Evolutionary conservation across 1,140 invertebrate genomes (phyloP).

Genomic region (Panonychus citri): DNA sequence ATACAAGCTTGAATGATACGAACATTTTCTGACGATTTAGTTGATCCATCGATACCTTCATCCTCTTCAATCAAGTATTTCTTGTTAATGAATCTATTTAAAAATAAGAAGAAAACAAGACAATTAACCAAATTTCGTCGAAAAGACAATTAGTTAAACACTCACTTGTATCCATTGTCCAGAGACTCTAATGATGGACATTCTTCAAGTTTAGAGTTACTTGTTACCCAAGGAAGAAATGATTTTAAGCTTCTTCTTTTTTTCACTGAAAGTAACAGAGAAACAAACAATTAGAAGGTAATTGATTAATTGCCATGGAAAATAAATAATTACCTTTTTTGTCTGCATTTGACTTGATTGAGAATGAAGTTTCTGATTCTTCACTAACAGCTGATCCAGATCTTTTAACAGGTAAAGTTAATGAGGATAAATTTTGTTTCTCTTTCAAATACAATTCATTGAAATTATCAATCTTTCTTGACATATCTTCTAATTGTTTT

Average conservation of each 20-base stretch:
- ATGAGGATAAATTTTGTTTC: neutral
- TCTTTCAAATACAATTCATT: conserved; percentile 20
- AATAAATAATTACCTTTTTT: no score
- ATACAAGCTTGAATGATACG: conserved; percentile 60
- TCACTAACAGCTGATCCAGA: neutral
- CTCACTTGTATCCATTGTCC: neutral
- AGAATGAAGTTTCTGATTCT: no score
- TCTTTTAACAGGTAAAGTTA: neutral
- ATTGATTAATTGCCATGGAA: no score
- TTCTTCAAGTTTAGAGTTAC: neutral
- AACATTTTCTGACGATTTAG: conserved; percentile 29
- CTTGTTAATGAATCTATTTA: neutral
- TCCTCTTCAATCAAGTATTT: conserved; percentile 13
- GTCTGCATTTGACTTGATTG: no score
- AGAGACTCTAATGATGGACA: neutral
- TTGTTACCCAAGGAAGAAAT: neutral
- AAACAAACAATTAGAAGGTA: no score
- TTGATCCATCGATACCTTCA: conserved; percentile 20
- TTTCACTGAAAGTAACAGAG: neutral
- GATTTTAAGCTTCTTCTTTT: neutral
- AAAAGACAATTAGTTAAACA: neutral
- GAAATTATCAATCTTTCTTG: conserved; percentile 32
- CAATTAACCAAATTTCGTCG: conserved; percentile 4
- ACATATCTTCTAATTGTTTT: neutral
- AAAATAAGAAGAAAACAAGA: conserved; percentile 7